Evolutionary conservation across 92 coral and sea anemone genomes (phyloP).

Genomic region (Heliopora coerulea): DNA sequence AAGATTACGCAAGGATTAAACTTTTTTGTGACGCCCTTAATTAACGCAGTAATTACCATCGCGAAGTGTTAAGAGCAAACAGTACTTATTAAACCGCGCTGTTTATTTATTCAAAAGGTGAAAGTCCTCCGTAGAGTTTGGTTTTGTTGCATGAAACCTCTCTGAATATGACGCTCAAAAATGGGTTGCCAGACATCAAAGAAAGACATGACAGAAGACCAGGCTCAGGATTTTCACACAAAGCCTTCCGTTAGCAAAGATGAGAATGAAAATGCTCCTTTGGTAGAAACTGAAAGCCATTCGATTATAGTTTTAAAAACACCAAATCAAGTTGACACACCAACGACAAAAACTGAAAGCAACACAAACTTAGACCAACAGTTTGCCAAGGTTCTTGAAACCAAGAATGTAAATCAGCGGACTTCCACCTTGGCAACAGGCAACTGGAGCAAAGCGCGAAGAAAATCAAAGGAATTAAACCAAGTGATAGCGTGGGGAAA

Average conservation of each 20-base stretch:
- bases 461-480: slow-evolving; percentile 15
- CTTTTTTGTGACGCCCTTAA: slow-evolving; percentile 25
- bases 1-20: background rate
- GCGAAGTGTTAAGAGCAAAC: slow-evolving; percentile 6
- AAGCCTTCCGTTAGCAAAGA: background rate
- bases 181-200: slow-evolving; percentile 24
- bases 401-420: background rate
- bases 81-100: slow-evolving; percentile 7
- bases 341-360: background rate
- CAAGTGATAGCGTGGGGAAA: slow-evolving; percentile 38
- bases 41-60: slow-evolving; percentile 15
- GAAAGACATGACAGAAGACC: background rate
- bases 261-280: background rate
- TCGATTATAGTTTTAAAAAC: background rate
- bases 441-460: background rate
- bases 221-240: background rate
- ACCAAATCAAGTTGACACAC: background rate
- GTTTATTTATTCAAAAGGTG: slow-evolving; percentile 7
- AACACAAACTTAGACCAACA: background rate
- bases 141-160: background rate
- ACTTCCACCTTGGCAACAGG: background rate
- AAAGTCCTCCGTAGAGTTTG: background rate
- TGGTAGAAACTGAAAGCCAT: background rate
- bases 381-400: background rate
- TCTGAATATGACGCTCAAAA: slow-evolving; percentile 20